Conservation (phyloP, 2,888 invertebrate genomes). For the Pachydiplax longipennis region DNA sequence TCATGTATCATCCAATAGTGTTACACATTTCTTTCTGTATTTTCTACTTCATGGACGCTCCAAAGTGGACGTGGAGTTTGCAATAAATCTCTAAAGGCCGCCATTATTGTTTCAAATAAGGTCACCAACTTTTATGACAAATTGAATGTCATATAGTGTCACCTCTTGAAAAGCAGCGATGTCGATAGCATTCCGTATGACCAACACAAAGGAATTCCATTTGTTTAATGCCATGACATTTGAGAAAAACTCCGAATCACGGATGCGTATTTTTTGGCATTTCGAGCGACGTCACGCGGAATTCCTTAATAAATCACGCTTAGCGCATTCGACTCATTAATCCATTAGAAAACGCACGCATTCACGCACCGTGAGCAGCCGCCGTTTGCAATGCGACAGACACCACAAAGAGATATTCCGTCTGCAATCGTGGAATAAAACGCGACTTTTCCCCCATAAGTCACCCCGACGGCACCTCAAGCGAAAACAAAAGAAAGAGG, state of each 20-base stretch:
- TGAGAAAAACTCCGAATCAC: neutral
- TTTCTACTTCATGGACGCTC: no score
- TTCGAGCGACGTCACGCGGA: neutral
- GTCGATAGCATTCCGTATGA: neutral
- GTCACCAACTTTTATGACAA: no score
- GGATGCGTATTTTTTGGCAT: neutral
- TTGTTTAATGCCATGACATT: neutral
- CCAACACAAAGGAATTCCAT: neutral
- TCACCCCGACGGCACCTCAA: neutral
- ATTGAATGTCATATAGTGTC: no score
- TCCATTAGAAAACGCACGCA: neutral
- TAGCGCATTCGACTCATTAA: neutral
- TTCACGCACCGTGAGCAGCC: neutral
- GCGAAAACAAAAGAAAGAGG: neutral
- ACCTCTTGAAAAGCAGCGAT: neutral
- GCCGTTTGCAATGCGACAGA: neutral
- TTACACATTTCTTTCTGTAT: no score
- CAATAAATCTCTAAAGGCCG: no score
- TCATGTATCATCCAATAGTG: no score
- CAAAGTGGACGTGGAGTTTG: no score
- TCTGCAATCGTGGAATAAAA: neutral
- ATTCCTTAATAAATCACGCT: neutral
- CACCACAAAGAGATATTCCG: neutral
- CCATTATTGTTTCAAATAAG: no score
- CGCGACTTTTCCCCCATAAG: neutral